phyloP scores from a whole-genome alignment of 2,797 vertebrate species.

The Lagodon rhomboides region DNA sequence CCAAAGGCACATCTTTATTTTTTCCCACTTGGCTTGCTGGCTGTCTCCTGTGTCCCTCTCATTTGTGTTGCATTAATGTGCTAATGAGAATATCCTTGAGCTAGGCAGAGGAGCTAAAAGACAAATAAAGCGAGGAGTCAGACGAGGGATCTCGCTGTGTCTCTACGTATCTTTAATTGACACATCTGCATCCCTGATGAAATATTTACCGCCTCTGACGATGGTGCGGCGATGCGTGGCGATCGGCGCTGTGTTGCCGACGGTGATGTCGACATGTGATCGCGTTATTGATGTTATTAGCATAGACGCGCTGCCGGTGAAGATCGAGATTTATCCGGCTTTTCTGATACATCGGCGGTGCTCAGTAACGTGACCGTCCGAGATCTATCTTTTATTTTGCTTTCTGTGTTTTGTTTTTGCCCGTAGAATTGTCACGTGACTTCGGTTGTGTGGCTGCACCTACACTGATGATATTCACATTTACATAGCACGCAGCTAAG shows the following conservation, averaged over 20 bases:
- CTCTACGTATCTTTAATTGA: slow-evolving; percentile 83
- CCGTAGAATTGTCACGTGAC: background rate
- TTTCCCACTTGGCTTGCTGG: slow-evolving; percentile 58
- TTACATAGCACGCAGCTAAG: background rate
- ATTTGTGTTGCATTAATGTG: slow-evolving; percentile 84
- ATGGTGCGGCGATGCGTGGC: slow-evolving; percentile 68
- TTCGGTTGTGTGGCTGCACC: background rate
- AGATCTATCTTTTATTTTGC: background rate
- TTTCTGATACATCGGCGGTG: slow-evolving; percentile 8
- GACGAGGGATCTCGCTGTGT: slow-evolving; percentile 66
- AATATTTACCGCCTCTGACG: slow-evolving; percentile 82
- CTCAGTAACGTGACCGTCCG: slow-evolving; percentile 2
- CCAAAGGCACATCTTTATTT: slow-evolving; percentile 67
- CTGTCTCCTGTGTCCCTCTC: slow-evolving; percentile 74
- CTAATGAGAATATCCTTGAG: slow-evolving; percentile 87
- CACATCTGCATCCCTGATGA: slow-evolving; percentile 86
- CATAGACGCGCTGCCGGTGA: slow-evolving; percentile 40
- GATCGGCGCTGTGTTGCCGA: slow-evolving; percentile 69
- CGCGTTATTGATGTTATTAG: slow-evolving; percentile 76
- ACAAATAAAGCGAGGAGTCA: slow-evolving; percentile 75
- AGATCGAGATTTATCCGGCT: slow-evolving; percentile 11
- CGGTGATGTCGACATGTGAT: slow-evolving; percentile 74
- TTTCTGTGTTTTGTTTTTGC: too few species aligned
- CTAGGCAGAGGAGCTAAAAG: slow-evolving; percentile 71
- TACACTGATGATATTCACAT: background rate